These are phyloP conservation scores for Macropus fuliginosus DNA, from an alignment of 2,797 vertebrate species.

Conservation along the genomic window DNA sequence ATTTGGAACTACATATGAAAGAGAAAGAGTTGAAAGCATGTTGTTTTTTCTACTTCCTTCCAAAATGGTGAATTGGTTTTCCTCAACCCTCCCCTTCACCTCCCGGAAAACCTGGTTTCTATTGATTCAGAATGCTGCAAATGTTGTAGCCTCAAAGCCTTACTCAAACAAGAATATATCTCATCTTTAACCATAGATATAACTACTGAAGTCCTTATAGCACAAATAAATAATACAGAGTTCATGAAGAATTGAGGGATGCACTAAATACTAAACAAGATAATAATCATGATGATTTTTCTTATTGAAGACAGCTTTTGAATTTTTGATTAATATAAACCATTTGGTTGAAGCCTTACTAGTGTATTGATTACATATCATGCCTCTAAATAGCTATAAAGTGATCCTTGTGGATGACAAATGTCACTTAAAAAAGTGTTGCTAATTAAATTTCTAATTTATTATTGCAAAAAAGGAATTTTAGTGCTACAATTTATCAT, in stretches of 20 bases:
- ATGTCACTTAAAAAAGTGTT: neutral
- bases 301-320: constrained; percentile 59
- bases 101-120: neutral
- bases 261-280: constrained; percentile 65
- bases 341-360: constrained; percentile 61
- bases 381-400: constrained; percentile 67
- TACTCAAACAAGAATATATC: constrained; percentile 8
- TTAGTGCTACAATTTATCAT: constrained; percentile 58
- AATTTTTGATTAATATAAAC: constrained; percentile 70
- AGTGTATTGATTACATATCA: constrained; percentile 65
- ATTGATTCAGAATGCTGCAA: neutral
- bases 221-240: constrained; percentile 46
- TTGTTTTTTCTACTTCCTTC: neutral
- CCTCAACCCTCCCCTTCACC: neutral
- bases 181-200: constrained; percentile 49
- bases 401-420: constrained; percentile 55
- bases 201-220: constrained; percentile 33
- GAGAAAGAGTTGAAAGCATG: neutral
- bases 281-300: constrained; percentile 62
- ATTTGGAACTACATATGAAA: neutral
- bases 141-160: neutral
- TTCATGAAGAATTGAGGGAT: constrained; percentile 37
- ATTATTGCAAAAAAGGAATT: constrained; percentile 61
- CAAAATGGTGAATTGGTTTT: neutral
- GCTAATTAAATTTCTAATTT: constrained; percentile 74